A percentile compares a stretch with the other conserved stretches of the same genome.
Conservation (phyloP, 1,140 invertebrate genomes). For the Ridgeia piscesae region DNA sequence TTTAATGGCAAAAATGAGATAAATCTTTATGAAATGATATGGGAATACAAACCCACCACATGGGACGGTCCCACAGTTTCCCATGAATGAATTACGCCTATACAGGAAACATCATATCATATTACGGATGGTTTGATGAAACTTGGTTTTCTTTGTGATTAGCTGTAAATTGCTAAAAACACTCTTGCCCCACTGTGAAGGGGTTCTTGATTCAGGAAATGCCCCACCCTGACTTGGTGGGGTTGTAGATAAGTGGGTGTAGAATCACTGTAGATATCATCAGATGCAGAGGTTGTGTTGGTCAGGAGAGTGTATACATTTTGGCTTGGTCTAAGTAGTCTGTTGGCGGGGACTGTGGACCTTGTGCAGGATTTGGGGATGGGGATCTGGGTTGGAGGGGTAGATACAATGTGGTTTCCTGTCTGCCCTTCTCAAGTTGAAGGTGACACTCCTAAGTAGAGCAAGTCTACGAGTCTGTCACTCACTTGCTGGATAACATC, state of each 20-base stretch:
- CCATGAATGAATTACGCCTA: neutral
- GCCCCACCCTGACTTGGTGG: neutral
- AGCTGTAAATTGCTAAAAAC: neutral
- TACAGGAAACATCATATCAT: neutral
- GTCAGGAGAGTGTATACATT: neutral
- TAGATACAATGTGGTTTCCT: neutral
- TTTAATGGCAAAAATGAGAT: neutral
- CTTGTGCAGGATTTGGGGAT: neutral
- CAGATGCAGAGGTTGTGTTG: neutral
- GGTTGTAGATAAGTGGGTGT: neutral
- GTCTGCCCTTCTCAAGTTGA: neutral
- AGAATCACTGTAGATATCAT: neutral
- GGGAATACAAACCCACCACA: neutral
- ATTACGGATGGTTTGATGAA: neutral
- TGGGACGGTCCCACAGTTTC: neutral
- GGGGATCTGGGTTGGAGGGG: neutral
- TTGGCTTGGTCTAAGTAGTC: neutral
- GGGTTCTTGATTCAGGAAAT: neutral
- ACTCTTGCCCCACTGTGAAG: neutral
- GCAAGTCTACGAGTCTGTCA: neutral
- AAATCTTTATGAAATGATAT: neutral
- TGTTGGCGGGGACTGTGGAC: neutral
- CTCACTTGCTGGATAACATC: neutral
- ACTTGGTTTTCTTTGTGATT: neutral
- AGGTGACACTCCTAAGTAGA: neutral